Base-by-base conservation (phyloP, 2,113 vertebrate species). In the Pelmatolapia mariae region DNA sequence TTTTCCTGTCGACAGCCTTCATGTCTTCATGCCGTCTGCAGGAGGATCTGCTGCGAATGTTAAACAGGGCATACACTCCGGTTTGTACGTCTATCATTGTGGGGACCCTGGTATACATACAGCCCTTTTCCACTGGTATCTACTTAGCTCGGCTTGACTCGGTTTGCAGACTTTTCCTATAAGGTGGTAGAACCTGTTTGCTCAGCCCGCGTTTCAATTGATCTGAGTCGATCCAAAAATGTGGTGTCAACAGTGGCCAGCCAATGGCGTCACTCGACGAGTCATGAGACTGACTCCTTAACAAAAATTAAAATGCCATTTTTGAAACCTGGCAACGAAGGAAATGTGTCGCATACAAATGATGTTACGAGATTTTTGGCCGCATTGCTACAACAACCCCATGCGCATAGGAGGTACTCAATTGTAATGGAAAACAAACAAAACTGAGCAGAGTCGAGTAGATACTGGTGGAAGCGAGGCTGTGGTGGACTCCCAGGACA, bases 31-130 rank as follows among this genome's bases (percentile, higher is more conserved):
- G 80, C 45, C 43, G 84, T 91, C 89, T 84, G 87, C 73, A 84
- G 87, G 36, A 89, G 71, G 50, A 80, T 83, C 78, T 89, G 90
- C 78, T 63, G 59, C 6, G 78, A 92, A 90, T 90, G 36, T 81
- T 84, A 89, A 91, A 86, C 54, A 89, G 24, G n/a, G 54, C 76
- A 59, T 36, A 81, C 53, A 84, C 89, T 87, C 40, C 36, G 1
- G 26, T 78, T 52, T 50, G 73, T 33, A 7, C 7, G n/a, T 22
- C 29, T 54, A 22, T 54, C 18, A 10, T 80, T 53, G 29, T 80
- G 76, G 45, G 73, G 26, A 78, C 26, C 4, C 45, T 33, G 45
- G 45, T 50, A 13, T 52, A 12, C 73, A 52, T 8, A 3, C n/a
- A 0, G 33, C 61, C 61, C 33, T 22, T 66, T 0, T 38, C 61